phyloP scores from a whole-genome alignment of 2,113 vertebrate species.

The Pteronura brasiliensis region DNA sequence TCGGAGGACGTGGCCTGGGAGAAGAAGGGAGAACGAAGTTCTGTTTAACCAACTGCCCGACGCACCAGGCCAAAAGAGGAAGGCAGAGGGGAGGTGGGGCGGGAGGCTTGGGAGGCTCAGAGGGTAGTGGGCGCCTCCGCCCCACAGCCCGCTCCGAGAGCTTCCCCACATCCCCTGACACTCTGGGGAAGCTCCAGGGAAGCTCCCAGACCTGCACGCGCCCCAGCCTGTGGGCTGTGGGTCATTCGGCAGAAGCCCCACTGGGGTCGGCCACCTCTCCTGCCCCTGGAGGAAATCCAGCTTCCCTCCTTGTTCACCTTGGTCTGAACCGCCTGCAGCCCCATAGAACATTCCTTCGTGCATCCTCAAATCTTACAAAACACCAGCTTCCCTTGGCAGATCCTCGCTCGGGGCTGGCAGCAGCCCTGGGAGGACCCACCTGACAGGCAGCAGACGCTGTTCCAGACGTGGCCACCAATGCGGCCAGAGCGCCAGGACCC shows the following conservation, averaged over 20 bases:
- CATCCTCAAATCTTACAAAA: accelerated
- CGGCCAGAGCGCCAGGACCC: accelerated
- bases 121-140: not conserved
- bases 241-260: accelerated
- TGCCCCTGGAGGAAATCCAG: too few relatives aligned
- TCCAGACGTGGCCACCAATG: accelerated
- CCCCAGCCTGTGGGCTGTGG: not conserved
- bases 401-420: accelerated
- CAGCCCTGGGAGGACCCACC: accelerated
- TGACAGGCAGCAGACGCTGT: not conserved
- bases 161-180: accelerated
- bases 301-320: not conserved
- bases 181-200: not conserved
- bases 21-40: too few relatives aligned
- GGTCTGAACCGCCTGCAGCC: not conserved
- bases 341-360: not conserved
- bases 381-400: not conserved
- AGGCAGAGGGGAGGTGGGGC: too few relatives aligned
- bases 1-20: accelerated
- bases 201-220: too few relatives aligned
- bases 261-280: too few relatives aligned
- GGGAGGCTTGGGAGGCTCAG: not conserved
- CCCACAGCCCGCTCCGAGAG: not conserved
- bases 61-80: not conserved
- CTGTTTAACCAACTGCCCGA: too few relatives aligned